These are phyloP conservation scores for Calycopis cecrops DNA, from an alignment of 1,140 invertebrate genomes.

Conservation along the genomic window DNA sequence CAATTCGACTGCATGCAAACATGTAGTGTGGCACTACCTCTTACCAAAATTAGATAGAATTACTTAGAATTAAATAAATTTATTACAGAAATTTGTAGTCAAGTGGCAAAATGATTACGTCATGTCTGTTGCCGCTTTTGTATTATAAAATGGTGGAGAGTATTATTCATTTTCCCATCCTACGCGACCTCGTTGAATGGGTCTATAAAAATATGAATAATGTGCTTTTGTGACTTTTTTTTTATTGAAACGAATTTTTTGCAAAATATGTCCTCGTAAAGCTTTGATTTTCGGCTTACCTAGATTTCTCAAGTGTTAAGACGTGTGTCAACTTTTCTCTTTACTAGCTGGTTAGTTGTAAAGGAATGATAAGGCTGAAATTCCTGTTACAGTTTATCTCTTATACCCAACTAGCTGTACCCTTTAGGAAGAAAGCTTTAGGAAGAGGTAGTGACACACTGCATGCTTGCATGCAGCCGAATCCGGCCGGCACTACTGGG, in stretches of 20 bases:
- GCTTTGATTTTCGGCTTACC: not conserved
- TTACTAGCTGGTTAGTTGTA: too few relatives aligned
- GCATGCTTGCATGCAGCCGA: too few relatives aligned
- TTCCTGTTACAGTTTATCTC: too few relatives aligned
- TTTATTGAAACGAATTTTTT: conserved; percentile 6
- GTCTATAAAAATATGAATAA: conserved; percentile 10
- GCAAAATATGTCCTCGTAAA: conserved; percentile 7
- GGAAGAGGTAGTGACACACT: too few relatives aligned
- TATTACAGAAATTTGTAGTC: not conserved
- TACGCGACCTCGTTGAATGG: not conserved
- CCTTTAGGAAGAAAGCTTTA: too few relatives aligned
- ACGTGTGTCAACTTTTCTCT: too few relatives aligned
- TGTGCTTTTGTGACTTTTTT: conserved; percentile 10
- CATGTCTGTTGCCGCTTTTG: not conserved
- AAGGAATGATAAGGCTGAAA: too few relatives aligned
- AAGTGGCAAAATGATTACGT: conserved; percentile 4
- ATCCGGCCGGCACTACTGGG: too few relatives aligned
- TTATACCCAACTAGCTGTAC: too few relatives aligned
- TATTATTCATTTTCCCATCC: not conserved
- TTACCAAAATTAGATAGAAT: too few relatives aligned
- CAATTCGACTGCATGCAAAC: too few relatives aligned
- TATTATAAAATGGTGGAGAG: not conserved
- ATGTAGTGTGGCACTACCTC: too few relatives aligned
- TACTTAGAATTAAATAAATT: not conserved
- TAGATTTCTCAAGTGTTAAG: not conserved